Percentiles rank a stretch among this genome's conserved stretches.
These are phyloP conservation scores for Teleogryllus oceanicus DNA, from an alignment of 2,888 invertebrate genomes.

Conservation along the genomic window DNA sequence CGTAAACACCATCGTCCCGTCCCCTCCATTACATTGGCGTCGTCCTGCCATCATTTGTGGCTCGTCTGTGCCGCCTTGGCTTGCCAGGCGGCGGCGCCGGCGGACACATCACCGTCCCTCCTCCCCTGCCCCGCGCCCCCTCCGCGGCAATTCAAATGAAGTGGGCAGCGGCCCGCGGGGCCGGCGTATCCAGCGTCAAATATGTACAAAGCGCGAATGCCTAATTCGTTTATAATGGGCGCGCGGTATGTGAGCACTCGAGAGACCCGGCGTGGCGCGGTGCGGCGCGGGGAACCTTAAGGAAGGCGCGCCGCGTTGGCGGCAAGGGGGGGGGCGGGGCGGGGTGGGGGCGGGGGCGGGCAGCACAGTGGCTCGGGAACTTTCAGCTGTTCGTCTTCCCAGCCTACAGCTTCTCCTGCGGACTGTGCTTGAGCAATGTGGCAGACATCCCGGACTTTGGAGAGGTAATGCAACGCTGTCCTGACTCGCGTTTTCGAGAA, in stretches of 20 bases:
- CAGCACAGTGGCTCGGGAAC: not conserved
- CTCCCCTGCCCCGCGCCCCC: not conserved
- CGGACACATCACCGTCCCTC: no score
- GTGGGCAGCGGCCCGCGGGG: not conserved
- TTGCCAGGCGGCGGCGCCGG: no score
- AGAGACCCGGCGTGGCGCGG: not conserved
- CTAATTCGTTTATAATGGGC: conserved; percentile 18
- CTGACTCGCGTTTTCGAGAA: no score
- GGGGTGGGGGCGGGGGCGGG: not conserved
- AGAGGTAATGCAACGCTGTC: no score
- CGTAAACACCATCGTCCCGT: no score
- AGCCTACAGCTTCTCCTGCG: no score
- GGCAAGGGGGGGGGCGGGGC: not conserved
- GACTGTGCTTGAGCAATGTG: no score
- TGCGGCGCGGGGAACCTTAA: no score
- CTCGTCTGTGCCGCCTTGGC: no score
- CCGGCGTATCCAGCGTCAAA: conserved; percentile 8
- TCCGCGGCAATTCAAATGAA: not conserved
- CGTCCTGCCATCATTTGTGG: no score
- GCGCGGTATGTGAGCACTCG: conserved; percentile 18
- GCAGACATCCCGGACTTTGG: no score
- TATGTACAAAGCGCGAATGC: conserved; percentile 9
- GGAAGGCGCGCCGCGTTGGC: not conserved
- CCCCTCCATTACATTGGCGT: no score
- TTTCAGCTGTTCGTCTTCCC: not conserved